Percentiles rank a stretch among this genome's conserved stretches.
phyloP scores from a whole-genome alignment of 2,113 vertebrate genomes.

The Antechinus flavipes region DNA sequence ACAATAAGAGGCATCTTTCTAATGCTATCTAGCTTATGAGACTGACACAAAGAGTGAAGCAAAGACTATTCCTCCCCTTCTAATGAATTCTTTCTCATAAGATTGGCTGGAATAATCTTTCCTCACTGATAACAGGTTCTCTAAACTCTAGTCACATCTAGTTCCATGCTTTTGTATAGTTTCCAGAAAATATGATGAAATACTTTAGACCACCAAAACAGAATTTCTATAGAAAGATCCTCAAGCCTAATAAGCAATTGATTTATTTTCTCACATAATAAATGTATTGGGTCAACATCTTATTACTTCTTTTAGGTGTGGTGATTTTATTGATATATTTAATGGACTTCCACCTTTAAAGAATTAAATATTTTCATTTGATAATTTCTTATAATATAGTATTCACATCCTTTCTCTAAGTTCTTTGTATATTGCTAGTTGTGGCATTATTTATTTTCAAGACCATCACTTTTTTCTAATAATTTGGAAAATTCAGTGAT shows the following conservation, averaged over 20 bases:
- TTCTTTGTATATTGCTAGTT: too few relatives aligned
- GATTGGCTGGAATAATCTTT: background rate
- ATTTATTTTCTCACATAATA: background rate
- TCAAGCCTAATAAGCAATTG: background rate
- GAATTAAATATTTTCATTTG: background rate
- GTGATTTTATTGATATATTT: background rate
- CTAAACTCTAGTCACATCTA: background rate
- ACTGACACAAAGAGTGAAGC: background rate
- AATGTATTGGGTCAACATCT: background rate
- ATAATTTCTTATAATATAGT: too few relatives aligned
- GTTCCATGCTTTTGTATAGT: background rate
- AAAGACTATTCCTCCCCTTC: too few relatives aligned
- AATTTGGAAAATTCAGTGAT: too few relatives aligned
- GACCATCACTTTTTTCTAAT: too few relatives aligned
- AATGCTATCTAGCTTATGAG: background rate
- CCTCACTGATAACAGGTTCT: background rate
- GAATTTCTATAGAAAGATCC: background rate
- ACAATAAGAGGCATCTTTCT: background rate
- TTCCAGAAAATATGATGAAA: background rate
- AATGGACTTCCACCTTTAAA: background rate
- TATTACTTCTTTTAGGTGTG: background rate
- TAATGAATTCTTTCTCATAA: too few relatives aligned
- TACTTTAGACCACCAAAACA: too few relatives aligned
- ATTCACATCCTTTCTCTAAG: too few relatives aligned
- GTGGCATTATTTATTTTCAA: too few relatives aligned